Evolutionary conservation across 1,140 invertebrate genomes (phyloP).

Genomic region (Sarcophaga peregrina): DNA sequence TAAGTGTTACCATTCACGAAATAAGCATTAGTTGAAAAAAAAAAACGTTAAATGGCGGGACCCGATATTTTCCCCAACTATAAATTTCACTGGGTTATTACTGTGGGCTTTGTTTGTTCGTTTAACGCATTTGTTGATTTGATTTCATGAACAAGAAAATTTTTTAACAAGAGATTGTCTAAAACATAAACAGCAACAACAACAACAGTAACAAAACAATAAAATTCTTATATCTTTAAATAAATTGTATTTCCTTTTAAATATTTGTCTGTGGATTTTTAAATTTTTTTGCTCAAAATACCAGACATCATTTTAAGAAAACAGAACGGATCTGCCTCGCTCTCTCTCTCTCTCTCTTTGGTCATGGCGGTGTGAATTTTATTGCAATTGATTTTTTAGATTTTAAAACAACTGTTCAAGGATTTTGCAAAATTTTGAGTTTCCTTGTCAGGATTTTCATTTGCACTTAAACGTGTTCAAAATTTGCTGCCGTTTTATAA

Average conservation of each 20-base stretch:
- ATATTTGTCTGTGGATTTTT: not conserved
- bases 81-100: too few species aligned
- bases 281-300: not conserved
- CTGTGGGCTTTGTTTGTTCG: not conserved
- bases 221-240: not conserved
- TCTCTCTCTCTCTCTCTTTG: not conserved
- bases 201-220: not conserved
- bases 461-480: not conserved
- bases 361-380: not conserved
- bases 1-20: too few species aligned
- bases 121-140: conserved; percentile 11
- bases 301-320: conserved; percentile 5
- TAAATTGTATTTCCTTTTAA: not conserved
- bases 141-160: not conserved
- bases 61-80: too few species aligned
- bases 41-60: too few species aligned
- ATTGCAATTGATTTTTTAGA: not conserved
- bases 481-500: not conserved
- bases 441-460: not conserved
- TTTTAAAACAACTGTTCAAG: not conserved
- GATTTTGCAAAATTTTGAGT: not conserved
- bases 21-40: too few species aligned
- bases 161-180: not conserved
- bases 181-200: not conserved
- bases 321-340: not conserved